Evolutionary conservation across 2,797 vertebrate genomes (phyloP).

Genomic region (Scolopax rusticola): DNA sequence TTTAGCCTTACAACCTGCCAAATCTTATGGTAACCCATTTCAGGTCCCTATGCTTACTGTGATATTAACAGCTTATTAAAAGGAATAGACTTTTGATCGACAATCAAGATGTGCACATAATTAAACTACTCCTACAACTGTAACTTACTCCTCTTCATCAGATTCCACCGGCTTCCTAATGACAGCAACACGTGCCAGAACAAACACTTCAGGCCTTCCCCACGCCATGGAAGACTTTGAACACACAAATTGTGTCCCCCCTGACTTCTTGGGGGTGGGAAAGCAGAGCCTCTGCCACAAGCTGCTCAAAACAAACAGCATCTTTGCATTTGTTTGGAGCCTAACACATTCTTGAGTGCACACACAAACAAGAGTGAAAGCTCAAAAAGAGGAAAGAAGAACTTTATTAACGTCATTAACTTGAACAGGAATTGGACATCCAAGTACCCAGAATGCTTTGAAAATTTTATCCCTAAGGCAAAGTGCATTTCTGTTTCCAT

Average conservation of each 20-base stretch:
- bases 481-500: conserved; percentile 11
- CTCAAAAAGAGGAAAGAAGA: neutral
- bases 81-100: neutral
- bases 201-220: neutral
- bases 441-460: neutral
- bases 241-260: neutral
- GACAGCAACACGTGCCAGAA: neutral
- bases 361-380: neutral
- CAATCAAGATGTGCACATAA: neutral
- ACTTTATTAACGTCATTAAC: neutral
- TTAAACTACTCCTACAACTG: neutral
- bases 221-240: neutral
- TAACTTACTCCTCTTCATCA: neutral
- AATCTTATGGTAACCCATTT: neutral
- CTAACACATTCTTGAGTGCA: neutral
- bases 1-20: neutral
- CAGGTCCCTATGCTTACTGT: too few species aligned
- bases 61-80: neutral
- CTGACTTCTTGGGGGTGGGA: neutral
- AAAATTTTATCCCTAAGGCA: neutral
- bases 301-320: neutral
- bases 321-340: neutral
- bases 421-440: neutral
- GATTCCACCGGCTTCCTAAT: neutral
- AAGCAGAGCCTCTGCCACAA: neutral